Base-by-base conservation (phyloP, 2,113 vertebrate species). In the Hypocryptadius cinnamomeus region DNA sequence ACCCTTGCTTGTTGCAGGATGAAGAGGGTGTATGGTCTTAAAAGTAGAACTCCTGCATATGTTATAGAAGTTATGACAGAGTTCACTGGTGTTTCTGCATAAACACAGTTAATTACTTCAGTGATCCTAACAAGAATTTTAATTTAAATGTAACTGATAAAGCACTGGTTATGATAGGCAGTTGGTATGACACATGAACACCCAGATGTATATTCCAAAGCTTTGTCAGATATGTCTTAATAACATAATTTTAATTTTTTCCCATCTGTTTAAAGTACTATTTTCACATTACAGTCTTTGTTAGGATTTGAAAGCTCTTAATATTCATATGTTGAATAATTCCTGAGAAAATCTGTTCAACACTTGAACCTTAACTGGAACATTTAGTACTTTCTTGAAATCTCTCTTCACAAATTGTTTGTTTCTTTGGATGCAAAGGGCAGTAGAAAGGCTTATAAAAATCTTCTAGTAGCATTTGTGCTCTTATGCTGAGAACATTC, bases 301-400 rank as follows among this genome's bases (percentile, higher is more conserved):
- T 96, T 96, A 91, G 87, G 40, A 89, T 76, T 93, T 94, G 91
- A 87, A 93, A 96, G 94, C 95, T 96, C 94, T 96, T 96, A 96
- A 96, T 96, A 96, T 96, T 95, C 94, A 85, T 96, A 84, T 92
- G 95, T 88, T 95, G 96, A 96, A 93, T 94, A 96, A 96, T 96
- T 94, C 89, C 89, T 94, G 94, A 96, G 95, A 93, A 96, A 96
- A 96, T 96, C 94, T 96, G 95, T 96, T 96, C 94, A 92, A 74
- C 92, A 85, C 94, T 96, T 95, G 89, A 96, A 96, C 95, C 91
- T 86, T 93, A 68, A 92, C 94, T 95, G 92, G 95, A 96, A 96
- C 96, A 96, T 95, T 92, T 72, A 87, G 96, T 96, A 94, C 94
- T 96, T 96, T 81, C 91, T 93, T 22, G 5, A 92, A 94, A 92